These are phyloP conservation scores for Nephrotoma flavescens DNA, from an alignment of 2,888 invertebrate genomes.

Conservation along the genomic window DNA sequence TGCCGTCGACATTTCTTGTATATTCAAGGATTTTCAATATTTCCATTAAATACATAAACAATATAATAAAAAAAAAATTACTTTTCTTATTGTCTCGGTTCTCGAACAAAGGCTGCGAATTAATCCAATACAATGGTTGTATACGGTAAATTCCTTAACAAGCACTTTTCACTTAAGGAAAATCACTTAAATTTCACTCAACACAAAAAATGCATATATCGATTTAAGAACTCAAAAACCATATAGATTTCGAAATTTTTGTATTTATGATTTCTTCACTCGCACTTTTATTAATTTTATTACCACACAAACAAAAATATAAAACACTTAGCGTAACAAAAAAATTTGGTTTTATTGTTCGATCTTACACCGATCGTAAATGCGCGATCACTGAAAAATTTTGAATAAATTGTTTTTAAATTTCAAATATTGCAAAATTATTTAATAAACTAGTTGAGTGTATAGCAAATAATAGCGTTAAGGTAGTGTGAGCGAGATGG, in stretches of 20 bases:
- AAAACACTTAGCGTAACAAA: background rate
- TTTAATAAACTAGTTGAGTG: background rate
- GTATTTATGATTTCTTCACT: background rate
- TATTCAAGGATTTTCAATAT: background rate
- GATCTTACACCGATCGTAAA: background rate
- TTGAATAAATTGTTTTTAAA: background rate
- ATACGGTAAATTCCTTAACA: background rate
- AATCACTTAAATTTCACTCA: background rate
- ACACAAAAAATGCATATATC: background rate
- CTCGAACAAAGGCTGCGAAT: background rate
- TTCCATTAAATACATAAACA: background rate
- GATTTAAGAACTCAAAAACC: background rate
- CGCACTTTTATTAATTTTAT: background rate
- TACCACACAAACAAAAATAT: background rate
- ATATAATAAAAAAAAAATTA: background rate
- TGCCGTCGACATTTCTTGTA: background rate
- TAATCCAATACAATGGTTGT: background rate
- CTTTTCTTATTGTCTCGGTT: background rate
- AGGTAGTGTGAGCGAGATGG: background rate
- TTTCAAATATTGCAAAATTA: background rate
- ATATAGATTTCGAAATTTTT: background rate
- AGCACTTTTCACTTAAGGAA: background rate
- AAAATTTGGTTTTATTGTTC: background rate
- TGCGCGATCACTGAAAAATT: background rate
- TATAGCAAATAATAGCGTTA: background rate